Evolutionary conservation across 2,113 vertebrate genomes (phyloP).

Genomic region (Onychostruthus taczanowskii): DNA sequence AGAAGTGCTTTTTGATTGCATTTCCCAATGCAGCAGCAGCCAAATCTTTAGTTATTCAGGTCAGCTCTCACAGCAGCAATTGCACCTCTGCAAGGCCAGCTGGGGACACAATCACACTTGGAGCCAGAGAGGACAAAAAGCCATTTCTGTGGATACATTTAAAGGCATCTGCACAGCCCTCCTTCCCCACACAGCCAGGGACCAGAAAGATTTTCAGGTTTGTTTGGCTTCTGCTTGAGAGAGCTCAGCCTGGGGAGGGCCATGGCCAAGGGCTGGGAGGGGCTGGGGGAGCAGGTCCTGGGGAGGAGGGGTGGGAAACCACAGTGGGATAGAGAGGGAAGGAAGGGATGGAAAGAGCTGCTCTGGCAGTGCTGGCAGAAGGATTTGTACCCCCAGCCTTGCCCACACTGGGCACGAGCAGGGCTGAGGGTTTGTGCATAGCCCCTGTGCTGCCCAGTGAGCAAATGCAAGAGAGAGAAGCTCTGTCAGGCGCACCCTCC

Average conservation of each 20-base stretch:
- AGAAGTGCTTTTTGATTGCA: neutral
- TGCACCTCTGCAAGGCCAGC: slow-evolving; percentile 21
- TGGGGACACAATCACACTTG: neutral
- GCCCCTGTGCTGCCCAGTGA: neutral
- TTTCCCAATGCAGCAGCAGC: slow-evolving; percentile 4
- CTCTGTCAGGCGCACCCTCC: neutral
- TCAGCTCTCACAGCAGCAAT: slow-evolving; percentile 67
- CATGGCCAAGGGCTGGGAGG: neutral
- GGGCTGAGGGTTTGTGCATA: neutral
- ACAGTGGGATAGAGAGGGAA: neutral
- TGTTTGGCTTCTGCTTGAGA: slow-evolving; percentile 10
- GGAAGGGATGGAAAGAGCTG: neutral
- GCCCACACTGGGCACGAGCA: accelerated
- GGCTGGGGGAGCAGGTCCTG: neutral
- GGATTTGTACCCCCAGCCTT: neutral
- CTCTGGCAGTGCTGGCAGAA: neutral
- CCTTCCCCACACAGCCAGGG: neutral
- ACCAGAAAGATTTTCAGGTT: neutral
- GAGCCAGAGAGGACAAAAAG: neutral
- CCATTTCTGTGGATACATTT: neutral
- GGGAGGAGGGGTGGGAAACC: neutral
- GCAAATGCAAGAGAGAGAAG: neutral
- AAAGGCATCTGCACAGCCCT: neutral
- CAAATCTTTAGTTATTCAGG: slow-evolving; percentile 60
- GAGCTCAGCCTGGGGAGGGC: neutral